Base-by-base conservation (phyloP, 2,113 vertebrate species). In the Noctilio leporinus region DNA sequence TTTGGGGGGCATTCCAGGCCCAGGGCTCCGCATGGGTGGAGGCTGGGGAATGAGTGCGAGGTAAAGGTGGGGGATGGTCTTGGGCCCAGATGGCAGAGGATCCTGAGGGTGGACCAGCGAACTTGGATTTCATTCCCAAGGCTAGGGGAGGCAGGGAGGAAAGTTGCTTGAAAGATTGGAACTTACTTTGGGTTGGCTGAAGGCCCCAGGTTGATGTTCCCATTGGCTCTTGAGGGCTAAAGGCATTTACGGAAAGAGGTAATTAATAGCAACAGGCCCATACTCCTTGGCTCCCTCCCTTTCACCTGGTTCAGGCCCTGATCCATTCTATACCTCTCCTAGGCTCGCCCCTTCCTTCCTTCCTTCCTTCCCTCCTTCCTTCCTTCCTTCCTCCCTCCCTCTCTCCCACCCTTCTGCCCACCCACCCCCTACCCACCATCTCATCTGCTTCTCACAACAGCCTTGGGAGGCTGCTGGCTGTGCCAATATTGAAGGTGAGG, bases 161-260 rank as follows among this genome's bases (percentile, higher is more conserved):
- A 35, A 86, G 87, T 10, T 70, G 7, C 19, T n/a, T 40, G 64
- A 69, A 53, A 70, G 72, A 89, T 10, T 26, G 85, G 53, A 93
- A 99, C 99, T 99, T 98, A 99, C 99, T 99, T 99, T 95, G 99
- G 99, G 96, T 99, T 99, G 89, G 99, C 99, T n/a, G 99, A 99
- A 94, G 99, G 99, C 93, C 99, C 99, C 24, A 99, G 98, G 97
- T 99, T 99, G 98, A 99, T 99, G 87, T 99, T 99, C 78, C 98
- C 98, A 57, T 98, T 97, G 81, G 98, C 76, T 16, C 97, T 96
- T 73, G 97, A 78, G 88, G 97, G 95, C 99, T 99, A 92, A 94
- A 96, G 90, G 95, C 62, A 96, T 89, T 91, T 33, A 89, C 38
- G 92, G 67, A 95, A 67, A 95, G 64, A 80, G 10, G 30, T 38